Conservation (phyloP, 2,113 vertebrate species). For the Microcebus jonahi region DNA sequence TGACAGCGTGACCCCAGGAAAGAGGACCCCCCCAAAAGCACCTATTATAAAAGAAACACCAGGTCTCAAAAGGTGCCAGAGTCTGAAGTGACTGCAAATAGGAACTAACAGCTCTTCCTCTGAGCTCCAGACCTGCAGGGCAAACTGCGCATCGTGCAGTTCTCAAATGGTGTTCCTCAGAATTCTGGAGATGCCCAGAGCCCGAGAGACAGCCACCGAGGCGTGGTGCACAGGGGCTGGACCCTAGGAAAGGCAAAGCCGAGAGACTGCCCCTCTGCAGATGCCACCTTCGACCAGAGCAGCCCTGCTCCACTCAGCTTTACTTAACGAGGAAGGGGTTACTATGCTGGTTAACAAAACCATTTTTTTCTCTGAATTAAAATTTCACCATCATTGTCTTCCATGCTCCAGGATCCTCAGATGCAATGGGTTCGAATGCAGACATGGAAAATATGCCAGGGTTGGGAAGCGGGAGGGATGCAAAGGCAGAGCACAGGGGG, state of each 20-base stretch:
- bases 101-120: background rate
- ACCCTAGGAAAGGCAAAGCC: background rate
- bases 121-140: background rate
- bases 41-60: background rate
- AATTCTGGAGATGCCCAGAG: background rate
- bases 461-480: background rate
- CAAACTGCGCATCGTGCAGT: background rate
- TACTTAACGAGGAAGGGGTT: background rate
- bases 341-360: background rate
- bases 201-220: background rate
- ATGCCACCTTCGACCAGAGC: background rate
- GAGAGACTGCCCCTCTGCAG: background rate
- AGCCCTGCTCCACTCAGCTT: background rate
- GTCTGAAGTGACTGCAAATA: background rate
- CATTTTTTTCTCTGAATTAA: background rate
- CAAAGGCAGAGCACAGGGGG: background rate
- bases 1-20: background rate
- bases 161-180: background rate
- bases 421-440: accelerated
- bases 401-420: background rate
- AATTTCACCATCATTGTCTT: background rate
- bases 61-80: background rate
- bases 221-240: accelerated
- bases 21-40: background rate
- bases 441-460: background rate